A percentile compares a stretch with the other conserved stretches of the same genome.
Evolutionary conservation across 2,113 vertebrate species (phyloP).

Genomic region (Micromys minutus): DNA sequence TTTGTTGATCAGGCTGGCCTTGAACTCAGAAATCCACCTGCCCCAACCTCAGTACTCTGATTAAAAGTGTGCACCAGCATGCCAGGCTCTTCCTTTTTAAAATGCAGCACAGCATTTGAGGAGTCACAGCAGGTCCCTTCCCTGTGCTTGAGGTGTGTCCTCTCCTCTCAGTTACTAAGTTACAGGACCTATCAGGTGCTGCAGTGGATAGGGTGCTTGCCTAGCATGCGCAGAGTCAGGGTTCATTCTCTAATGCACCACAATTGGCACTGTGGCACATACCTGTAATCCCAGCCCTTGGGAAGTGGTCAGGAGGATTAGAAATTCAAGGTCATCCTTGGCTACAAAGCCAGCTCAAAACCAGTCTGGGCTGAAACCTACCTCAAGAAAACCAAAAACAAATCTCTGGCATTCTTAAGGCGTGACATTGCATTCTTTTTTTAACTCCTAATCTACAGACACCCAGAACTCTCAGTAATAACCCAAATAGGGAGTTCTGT

Average conservation of each 20-base stretch:
- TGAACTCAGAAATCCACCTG: background rate
- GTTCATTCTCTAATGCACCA: background rate
- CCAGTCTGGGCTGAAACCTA: background rate
- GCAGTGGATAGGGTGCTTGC: background rate
- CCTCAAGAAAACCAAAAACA: background rate
- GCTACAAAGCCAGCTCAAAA: too few species aligned
- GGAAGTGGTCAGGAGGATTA: background rate
- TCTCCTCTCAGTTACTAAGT: background rate
- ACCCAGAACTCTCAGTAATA: background rate
- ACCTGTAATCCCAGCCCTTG: background rate
- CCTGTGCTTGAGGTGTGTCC: background rate
- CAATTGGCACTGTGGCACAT: background rate
- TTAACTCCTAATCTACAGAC: background rate
- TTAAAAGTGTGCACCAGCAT: background rate
- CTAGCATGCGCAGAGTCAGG: background rate
- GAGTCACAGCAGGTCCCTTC: background rate
- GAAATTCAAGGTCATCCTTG: background rate
- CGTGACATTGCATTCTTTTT: background rate
- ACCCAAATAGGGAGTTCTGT: background rate
- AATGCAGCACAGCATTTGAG: background rate
- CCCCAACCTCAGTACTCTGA: background rate
- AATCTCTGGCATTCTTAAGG: background rate
- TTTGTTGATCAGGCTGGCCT: background rate
- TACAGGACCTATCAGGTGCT: background rate
- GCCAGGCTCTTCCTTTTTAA: background rate